Evolutionary conservation across 2,888 invertebrate species (phyloP), one percentile per base, ranked within the genome.

Genomic region (Pelosia muscerda): DNA sequence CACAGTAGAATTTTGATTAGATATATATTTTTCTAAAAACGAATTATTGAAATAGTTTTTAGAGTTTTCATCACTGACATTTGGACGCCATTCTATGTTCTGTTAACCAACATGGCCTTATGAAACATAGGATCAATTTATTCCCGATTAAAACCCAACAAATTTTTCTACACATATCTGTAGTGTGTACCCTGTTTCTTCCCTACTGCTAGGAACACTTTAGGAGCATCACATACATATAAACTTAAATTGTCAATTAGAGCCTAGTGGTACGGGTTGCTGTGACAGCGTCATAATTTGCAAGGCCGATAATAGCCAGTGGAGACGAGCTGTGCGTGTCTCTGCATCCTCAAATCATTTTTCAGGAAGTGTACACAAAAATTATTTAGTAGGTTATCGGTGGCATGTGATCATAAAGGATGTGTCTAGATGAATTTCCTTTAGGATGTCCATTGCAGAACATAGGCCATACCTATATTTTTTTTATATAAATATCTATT

Each of bases 241-340:
- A 71, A 81, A 76, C 63, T 49, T 68, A 76, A 81, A 78, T 74
- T 76, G 79, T 69, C 79, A 81, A 76, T 79, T 76, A 78, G 63
- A 63, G 42, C 42, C 5, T 3, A 42, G 42, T n/a, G 8, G n/a
- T 49, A 9, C 49, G n/a, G n/a, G 9, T 49, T 19, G n/a, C 62
- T 63, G 28, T 71, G 77, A 66, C 65, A 68, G 67, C 67, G 53
- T 59, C 66, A 65, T 81, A 74, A 79, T 71, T 79, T 69, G 69
- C 67, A 61, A 63, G 63, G 65, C 54, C 64, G 65, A 68, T 75
- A 68, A 73, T 75, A 66, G 76, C 69, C 64, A 66, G 67, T 71
- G 61, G 38, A 60, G 25, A 34, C 31, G 28, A 69, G 65, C 64
- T 66, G 66, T 56, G 65, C 57, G 31, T 65, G 65, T 71, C 68